Percentiles rank a stretch among this genome's conserved stretches.
These are phyloP conservation scores for Cataglyphis livida DNA, from an alignment of 2,888 invertebrate genomes.

Conservation along the genomic window DNA sequence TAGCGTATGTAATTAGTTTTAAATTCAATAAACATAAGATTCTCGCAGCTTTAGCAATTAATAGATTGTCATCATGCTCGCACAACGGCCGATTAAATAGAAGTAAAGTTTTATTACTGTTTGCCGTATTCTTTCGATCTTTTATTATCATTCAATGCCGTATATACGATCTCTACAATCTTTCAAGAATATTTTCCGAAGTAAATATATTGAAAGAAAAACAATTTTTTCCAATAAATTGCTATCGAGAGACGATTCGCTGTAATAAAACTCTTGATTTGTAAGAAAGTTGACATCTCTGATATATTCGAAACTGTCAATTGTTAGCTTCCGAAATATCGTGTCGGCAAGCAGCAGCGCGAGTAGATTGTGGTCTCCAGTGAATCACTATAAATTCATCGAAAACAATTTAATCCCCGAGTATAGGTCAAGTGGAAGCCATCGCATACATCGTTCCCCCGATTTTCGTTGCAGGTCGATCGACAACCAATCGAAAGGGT, in stretches of 20 bases:
- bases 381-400: slow-evolving; percentile 71
- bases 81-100: slow-evolving; percentile 54
- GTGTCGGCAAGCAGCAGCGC: slow-evolving; percentile 50
- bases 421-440: slow-evolving; percentile 62
- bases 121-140: background rate
- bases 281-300: background rate
- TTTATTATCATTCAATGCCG: background rate
- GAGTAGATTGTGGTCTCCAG: slow-evolving; percentile 52
- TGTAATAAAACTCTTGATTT: background rate
- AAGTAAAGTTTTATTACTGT: slow-evolving; percentile 56
- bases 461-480: slow-evolving; percentile 53
- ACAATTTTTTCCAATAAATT: background rate
- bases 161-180: background rate
- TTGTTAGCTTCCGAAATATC: slow-evolving; percentile 36
- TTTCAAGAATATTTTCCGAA: background rate
- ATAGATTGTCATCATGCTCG: slow-evolving; percentile 58
- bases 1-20: slow-evolving; percentile 62
- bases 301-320: slow-evolving; percentile 1
- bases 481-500: slow-evolving; percentile 57
- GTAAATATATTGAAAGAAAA: background rate
- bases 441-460: slow-evolving; percentile 64
- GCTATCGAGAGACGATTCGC: background rate
- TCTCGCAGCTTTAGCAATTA: slow-evolving; percentile 58
- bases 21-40: slow-evolving; percentile 68
- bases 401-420: slow-evolving; percentile 69